phyloP scores from a whole-genome alignment of 2,113 vertebrate genomes.

The Nothocercus nigrocapillus region DNA sequence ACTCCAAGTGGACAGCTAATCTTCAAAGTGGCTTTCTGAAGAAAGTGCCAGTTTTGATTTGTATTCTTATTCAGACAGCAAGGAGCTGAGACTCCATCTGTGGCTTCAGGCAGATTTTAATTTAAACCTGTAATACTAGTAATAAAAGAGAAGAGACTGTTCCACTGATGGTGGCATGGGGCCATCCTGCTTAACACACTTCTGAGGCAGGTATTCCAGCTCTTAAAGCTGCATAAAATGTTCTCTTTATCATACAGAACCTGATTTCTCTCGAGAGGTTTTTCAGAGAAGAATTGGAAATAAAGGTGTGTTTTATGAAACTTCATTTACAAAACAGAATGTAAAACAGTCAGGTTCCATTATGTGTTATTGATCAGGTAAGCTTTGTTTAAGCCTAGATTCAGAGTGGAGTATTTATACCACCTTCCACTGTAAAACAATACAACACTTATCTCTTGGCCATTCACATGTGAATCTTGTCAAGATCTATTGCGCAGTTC shows the following conservation, averaged over 20 bases:
- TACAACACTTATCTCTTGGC: conserved; percentile 28
- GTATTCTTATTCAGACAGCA: background rate
- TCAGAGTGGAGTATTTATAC: conserved; percentile 24
- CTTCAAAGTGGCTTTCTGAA: background rate
- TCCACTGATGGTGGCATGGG: background rate
- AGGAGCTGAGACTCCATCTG: background rate
- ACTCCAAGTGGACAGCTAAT: background rate
- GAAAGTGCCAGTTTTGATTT: conserved; percentile 20
- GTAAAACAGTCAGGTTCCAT: background rate
- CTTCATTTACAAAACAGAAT: conserved; percentile 31
- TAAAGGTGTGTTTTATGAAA: conserved; percentile 19
- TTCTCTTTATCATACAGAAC: background rate
- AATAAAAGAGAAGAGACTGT: background rate
- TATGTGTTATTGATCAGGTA: background rate
- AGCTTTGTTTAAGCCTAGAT: conserved; percentile 10
- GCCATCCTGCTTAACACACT: background rate
- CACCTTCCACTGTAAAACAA: conserved; percentile 37
- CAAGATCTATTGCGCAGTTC: conserved; percentile 9
- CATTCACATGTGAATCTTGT: conserved; percentile 22
- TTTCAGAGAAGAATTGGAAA: conserved; percentile 42
- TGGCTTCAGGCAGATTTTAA: conserved; percentile 44
- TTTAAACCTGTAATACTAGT: background rate
- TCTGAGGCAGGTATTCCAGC: background rate
- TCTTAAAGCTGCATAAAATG: background rate
- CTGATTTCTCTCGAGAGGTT: background rate